A percentile compares a stretch with the other conserved stretches of the same genome.
Evolutionary conservation across 2,113 vertebrate species (phyloP).

Genomic region (Paramormyrops kingsleyae): DNA sequence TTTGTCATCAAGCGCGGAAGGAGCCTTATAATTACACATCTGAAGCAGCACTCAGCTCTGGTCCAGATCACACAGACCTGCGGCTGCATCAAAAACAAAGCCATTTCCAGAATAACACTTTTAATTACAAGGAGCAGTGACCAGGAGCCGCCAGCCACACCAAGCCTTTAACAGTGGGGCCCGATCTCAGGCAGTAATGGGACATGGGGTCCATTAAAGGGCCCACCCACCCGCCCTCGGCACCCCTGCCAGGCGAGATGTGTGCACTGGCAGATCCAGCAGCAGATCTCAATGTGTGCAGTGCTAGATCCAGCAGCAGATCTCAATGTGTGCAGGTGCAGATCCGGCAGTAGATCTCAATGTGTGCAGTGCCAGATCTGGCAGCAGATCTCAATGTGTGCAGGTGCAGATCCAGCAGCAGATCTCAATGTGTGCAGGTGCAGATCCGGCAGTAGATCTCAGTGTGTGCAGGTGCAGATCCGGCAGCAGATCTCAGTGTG

Average conservation of each 20-base stretch:
- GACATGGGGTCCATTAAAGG: background rate
- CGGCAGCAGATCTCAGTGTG: too few relatives aligned
- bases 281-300: too few relatives aligned
- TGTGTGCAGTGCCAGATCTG: too few relatives aligned
- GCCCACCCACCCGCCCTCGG: background rate
- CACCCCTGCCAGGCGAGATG: constrained; percentile 17
- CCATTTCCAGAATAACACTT: background rate
- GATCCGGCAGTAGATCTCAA: too few relatives aligned
- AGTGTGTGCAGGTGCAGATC: too few relatives aligned
- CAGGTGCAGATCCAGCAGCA: background rate
- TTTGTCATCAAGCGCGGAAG: constrained; percentile 15
- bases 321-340: background rate
- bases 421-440: background rate
- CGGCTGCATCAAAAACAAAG: background rate
- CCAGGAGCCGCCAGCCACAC: constrained; percentile 14
- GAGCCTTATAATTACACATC: constrained; percentile 37
- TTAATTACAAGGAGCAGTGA: constrained; percentile 1
- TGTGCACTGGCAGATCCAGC: background rate
- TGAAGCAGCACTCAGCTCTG: background rate
- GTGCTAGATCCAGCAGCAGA: background rate
- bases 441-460: too few relatives aligned
- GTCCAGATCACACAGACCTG: background rate
- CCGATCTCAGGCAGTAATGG: background rate
- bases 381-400: too few relatives aligned
- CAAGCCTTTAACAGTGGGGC: constrained; percentile 7